Conservation (phyloP, 2,113 vertebrate genomes). For the Rhea pennata region DNA sequence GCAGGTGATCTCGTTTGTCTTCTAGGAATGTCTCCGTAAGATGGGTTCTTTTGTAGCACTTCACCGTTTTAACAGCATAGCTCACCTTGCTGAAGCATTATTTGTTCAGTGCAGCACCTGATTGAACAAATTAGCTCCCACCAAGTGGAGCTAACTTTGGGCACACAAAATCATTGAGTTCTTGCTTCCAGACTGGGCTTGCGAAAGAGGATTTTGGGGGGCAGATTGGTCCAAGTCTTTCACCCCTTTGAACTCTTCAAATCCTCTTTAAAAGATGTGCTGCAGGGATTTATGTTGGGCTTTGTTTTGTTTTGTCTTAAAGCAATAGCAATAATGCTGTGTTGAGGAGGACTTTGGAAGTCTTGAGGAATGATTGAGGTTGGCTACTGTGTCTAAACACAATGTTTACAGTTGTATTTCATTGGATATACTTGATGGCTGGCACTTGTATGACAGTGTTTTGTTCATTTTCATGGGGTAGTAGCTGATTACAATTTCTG, state of each 20-base stretch:
- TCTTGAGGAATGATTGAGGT: background rate
- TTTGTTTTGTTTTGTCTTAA: background rate
- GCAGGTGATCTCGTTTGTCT: background rate
- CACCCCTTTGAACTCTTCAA: background rate
- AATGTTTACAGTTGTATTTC: conserved; percentile 10
- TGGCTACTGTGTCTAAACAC: background rate
- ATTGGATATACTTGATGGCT: background rate
- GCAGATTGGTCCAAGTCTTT: background rate
- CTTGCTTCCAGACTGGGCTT: background rate
- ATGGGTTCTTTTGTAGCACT: background rate
- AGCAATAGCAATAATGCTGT: background rate
- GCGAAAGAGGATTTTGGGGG: background rate
- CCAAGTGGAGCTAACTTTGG: background rate
- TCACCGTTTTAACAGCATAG: background rate
- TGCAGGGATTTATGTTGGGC: background rate
- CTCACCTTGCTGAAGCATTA: background rate
- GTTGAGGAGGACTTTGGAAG: background rate
- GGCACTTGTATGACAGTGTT: background rate
- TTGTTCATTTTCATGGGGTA: background rate
- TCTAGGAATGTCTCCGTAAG: background rate
- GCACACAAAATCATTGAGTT: background rate
- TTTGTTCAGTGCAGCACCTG: background rate
- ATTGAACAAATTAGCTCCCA: no score
- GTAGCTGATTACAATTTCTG: conserved; percentile 1
- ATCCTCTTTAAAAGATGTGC: background rate